phyloP scores from a whole-genome alignment of 2,113 vertebrate genomes.

The Otis tarda region DNA sequence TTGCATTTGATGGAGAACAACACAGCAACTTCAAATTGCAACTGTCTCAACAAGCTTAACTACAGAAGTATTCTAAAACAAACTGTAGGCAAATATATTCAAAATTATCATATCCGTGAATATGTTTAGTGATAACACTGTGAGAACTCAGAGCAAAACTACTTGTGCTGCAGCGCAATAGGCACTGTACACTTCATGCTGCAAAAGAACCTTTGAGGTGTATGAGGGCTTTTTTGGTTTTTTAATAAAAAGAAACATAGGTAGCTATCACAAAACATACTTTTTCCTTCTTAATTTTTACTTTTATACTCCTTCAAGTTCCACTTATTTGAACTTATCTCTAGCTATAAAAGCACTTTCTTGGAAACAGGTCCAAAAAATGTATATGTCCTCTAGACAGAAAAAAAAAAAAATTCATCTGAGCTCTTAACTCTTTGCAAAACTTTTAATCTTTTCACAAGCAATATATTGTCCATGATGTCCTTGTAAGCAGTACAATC shows the following conservation, averaged over 20 bases:
- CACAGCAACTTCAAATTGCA: background rate
- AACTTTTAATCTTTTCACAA: background rate
- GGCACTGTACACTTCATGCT: background rate
- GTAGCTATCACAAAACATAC: background rate
- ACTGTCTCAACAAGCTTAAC: constrained; percentile 13
- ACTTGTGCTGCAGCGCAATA: background rate
- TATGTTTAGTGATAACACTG: background rate
- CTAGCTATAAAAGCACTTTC: background rate
- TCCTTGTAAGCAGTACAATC: background rate
- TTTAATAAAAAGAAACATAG: background rate
- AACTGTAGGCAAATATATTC: background rate
- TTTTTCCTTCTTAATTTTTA: background rate
- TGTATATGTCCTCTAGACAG: background rate
- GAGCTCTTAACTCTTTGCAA: background rate
- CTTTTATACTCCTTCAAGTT: background rate
- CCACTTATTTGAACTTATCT: background rate
- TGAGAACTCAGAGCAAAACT: background rate
- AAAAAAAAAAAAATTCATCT: background rate
- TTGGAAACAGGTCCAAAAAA: background rate
- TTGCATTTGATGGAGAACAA: background rate
- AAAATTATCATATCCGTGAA: constrained; percentile 26
- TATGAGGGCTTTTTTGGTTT: background rate
- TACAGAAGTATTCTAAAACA: constrained; percentile 11
- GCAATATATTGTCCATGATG: fast-evolving
- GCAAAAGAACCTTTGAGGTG: background rate